Conservation (phyloP, 2,113 vertebrate genomes). For the Clinocottus analis region DNA sequence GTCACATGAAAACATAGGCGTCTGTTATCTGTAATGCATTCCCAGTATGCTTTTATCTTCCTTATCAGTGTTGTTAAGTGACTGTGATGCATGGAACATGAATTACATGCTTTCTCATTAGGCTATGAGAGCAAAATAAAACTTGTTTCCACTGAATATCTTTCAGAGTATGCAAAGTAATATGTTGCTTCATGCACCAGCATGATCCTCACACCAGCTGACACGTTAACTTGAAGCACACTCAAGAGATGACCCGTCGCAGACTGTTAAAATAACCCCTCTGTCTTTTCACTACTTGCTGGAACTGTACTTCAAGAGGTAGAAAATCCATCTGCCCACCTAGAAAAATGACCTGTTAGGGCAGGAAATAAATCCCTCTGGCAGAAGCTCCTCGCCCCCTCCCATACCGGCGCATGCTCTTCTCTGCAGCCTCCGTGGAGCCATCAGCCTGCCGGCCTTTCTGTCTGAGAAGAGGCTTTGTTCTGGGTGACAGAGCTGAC, state of each 20-base stretch:
- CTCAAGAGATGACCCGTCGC: conserved; percentile 61
- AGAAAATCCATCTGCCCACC: conserved; percentile 73
- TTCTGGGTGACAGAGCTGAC: conserved; percentile 75
- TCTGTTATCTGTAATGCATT: conserved; percentile 26
- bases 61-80: conserved; percentile 22
- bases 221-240: conserved; percentile 55
- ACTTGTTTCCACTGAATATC: conserved; percentile 8
- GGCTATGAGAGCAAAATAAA: background rate
- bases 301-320: conserved; percentile 51
- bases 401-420: conserved; percentile 35
- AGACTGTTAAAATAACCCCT: conserved; percentile 60
- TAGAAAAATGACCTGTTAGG: conserved; percentile 67
- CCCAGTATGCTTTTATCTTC: conserved; percentile 26
- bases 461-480: conserved; percentile 74
- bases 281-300: conserved; percentile 52
- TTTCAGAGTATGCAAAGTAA: conserved; percentile 9
- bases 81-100: conserved; percentile 25
- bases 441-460: conserved; percentile 64
- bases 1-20: conserved; percentile 11
- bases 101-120: conserved; percentile 7
- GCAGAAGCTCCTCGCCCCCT: conserved; percentile 48
- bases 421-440: conserved; percentile 63
- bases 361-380: conserved; percentile 71
- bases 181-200: background rate
- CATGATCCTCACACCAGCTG: conserved; percentile 35